Evolutionary conservation across 2,113 vertebrate genomes (phyloP).

Genomic region (Syrmaticus mikado): DNA sequence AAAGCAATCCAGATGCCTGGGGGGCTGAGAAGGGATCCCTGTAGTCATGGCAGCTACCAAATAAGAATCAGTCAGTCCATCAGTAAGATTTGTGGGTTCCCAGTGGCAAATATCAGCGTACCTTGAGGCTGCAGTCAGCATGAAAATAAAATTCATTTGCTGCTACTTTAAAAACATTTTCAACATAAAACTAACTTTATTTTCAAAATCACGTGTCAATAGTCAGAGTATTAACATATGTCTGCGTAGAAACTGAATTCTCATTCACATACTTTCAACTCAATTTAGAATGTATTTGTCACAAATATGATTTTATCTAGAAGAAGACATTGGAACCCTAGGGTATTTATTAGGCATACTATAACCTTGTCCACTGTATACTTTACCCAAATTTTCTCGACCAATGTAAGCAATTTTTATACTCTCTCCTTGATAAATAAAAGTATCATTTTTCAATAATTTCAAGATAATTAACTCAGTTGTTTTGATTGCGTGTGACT

Average conservation of each 20-base stretch:
- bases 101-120: too few species aligned
- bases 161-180: background rate
- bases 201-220: background rate
- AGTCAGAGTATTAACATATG: background rate
- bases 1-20: too few species aligned
- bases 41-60: too few species aligned
- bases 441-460: background rate
- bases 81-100: too few species aligned
- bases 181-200: background rate
- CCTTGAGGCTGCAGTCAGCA: too few species aligned
- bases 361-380: background rate
- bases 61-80: too few species aligned
- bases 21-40: too few species aligned
- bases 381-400: background rate
- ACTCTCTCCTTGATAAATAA: background rate
- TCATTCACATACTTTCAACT: background rate
- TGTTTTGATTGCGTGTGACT: background rate
- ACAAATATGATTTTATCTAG: too few species aligned
- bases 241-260: background rate
- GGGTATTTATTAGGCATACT: background rate
- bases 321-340: background rate
- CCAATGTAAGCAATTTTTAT: background rate
- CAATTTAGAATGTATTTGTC: too few species aligned
- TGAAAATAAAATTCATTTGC: too few species aligned
- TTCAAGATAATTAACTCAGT: background rate